These are phyloP conservation scores for Elysia crispata DNA, from an alignment of 2,888 invertebrate species.

Conservation along the genomic window DNA sequence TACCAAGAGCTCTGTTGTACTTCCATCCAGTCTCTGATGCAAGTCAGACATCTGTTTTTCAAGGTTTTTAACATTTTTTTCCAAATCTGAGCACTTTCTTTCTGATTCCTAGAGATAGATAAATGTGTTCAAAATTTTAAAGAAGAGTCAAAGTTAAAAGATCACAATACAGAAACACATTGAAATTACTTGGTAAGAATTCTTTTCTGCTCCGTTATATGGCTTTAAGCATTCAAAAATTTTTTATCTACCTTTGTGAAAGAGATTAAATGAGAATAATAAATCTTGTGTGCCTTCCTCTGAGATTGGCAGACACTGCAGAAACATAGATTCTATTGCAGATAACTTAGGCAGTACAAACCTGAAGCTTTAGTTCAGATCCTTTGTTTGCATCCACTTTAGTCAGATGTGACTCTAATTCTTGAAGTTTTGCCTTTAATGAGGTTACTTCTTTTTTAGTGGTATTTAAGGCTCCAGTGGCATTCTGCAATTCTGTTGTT, in stretches of 20 bases:
- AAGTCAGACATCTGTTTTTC: slow-evolving; percentile 65
- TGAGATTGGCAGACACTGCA: too few relatives aligned
- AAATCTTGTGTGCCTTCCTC: too few relatives aligned
- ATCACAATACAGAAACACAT: too few relatives aligned
- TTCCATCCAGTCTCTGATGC: slow-evolving; percentile 25
- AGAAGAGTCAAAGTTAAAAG: too few relatives aligned
- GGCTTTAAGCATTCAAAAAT: too few relatives aligned
- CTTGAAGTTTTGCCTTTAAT: slow-evolving; percentile 78
- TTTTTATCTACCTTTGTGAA: too few relatives aligned
- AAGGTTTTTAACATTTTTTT: slow-evolving; percentile 67
- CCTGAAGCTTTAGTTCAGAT: slow-evolving; percentile 80
- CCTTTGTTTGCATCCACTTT: slow-evolving; percentile 61
- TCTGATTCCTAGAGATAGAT: slow-evolving; percentile 59
- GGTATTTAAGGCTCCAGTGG: slow-evolving; percentile 76
- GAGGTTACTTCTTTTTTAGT: slow-evolving; percentile 82
- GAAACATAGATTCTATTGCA: too few relatives aligned
- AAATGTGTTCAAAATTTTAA: too few relatives aligned
- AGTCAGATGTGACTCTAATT: slow-evolving; percentile 65
- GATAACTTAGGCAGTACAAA: too few relatives aligned
- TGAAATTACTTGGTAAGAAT: too few relatives aligned
- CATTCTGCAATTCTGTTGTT: slow-evolving; percentile 71
- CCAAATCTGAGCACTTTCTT: slow-evolving; percentile 59
- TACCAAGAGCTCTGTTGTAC: slow-evolving; percentile 28
- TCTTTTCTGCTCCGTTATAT: too few relatives aligned
- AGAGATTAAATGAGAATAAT: too few relatives aligned